Evolutionary conservation across 35 echinoderm and acorn worm species (phyloP).

Genomic region (Eucidaris tribuloides): DNA sequence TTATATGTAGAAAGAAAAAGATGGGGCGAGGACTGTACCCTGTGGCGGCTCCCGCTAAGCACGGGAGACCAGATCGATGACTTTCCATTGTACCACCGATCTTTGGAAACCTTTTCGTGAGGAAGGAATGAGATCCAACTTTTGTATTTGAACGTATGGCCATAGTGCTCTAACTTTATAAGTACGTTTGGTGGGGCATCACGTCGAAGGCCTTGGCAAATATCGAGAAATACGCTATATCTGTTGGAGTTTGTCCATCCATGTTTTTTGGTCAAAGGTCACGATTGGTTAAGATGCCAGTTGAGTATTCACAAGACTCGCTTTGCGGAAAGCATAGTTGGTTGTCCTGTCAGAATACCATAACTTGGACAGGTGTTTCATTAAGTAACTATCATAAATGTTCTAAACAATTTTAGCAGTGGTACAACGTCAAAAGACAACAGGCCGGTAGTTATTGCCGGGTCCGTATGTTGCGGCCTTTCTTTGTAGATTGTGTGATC

Average conservation of each 20-base stretch:
- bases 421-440: constrained; percentile 46
- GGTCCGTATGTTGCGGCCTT: constrained; percentile 20
- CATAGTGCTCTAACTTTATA: no score
- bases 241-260: not conserved
- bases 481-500: constrained; percentile 66
- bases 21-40: no score
- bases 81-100: no score
- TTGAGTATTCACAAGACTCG: constrained; percentile 42
- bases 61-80: no score
- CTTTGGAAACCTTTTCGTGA: no score
- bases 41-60: no score
- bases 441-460: constrained; percentile 44
- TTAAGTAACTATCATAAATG: constrained; percentile 29
- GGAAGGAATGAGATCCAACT: no score
- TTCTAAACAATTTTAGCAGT: constrained; percentile 24
- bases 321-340: constrained; percentile 47
- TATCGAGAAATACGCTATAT: not conserved
- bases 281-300: constrained; percentile 27
- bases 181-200: no score
- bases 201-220: no score
- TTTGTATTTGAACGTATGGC: no score
- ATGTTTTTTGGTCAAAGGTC: not conserved
- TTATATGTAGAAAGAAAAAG: no score
- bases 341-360: constrained; percentile 27
- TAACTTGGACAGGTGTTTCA: constrained; percentile 40